These are phyloP conservation scores for Mesoclemmys tuberculata DNA, from an alignment of 2,113 vertebrate genomes.

Conservation along the genomic window DNA sequence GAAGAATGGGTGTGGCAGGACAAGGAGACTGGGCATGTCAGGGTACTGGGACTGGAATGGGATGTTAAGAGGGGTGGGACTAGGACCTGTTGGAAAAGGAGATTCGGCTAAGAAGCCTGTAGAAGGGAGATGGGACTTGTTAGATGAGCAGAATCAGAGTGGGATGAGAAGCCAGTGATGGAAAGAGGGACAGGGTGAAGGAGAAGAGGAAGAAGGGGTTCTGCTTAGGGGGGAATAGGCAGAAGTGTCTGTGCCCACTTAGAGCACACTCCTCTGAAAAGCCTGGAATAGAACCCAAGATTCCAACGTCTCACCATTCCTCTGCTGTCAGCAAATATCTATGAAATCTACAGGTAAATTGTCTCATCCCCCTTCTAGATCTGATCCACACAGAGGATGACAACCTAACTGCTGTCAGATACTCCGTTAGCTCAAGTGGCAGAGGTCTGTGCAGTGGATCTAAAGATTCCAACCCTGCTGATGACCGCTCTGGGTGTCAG, in stretches of 20 bases:
- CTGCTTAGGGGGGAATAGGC: neutral
- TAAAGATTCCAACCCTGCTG: too few relatives aligned
- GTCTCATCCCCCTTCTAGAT: neutral
- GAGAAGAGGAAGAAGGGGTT: neutral
- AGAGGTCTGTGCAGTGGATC: too few relatives aligned
- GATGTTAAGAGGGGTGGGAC: too few relatives aligned
- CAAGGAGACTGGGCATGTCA: too few relatives aligned
- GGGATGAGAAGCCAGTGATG: neutral
- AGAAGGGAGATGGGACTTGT: too few relatives aligned
- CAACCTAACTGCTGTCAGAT: neutral
- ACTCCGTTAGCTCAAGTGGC: too few relatives aligned
- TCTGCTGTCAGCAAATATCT: neutral
- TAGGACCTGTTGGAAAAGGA: too few relatives aligned
- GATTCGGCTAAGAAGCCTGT: too few relatives aligned
- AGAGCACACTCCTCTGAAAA: neutral
- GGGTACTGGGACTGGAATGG: too few relatives aligned
- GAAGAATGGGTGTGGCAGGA: too few relatives aligned
- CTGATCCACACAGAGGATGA: neutral
- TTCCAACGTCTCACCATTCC: neutral
- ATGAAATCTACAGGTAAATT: neutral
- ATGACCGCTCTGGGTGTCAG: too few relatives aligned
- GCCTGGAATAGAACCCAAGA: neutral
- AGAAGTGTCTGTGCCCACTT: neutral
- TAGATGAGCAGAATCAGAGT: neutral
- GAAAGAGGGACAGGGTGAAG: neutral